Evolutionary conservation across 2,797 vertebrate genomes (phyloP).

Genomic region (Neoniphon sammara): DNA sequence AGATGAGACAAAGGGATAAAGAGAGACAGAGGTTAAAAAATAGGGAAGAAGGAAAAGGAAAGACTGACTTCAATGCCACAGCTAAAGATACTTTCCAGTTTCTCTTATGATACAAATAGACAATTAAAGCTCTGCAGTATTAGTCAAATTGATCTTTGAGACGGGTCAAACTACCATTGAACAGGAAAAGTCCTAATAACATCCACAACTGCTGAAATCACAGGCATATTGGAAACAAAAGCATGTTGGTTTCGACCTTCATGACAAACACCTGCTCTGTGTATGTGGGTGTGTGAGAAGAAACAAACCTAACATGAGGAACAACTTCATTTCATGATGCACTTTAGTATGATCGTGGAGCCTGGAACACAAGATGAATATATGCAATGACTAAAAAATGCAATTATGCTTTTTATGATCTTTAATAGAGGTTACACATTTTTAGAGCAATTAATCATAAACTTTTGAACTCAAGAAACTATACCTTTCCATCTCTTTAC

Average conservation of each 20-base stretch:
- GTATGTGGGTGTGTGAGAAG: not conserved
- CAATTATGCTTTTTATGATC: constrained; percentile 30
- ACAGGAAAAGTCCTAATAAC: not conserved
- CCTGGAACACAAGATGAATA: not conserved
- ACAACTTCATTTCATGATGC: constrained; percentile 7
- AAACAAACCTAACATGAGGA: not conserved
- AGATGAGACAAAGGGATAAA: not conserved
- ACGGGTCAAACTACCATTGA: not conserved
- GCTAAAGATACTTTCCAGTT: not conserved
- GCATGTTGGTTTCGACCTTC: not conserved
- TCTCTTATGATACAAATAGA: not conserved
- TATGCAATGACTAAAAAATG: constrained; percentile 22
- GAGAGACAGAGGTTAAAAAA: too few species aligned
- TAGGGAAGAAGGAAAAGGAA: too few species aligned
- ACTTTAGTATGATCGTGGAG: not conserved
- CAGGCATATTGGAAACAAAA: constrained; percentile 11
- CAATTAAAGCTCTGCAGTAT: not conserved
- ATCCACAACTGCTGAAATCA: not conserved
- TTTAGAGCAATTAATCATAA: constrained; percentile 87
- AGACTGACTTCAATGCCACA: too few species aligned
- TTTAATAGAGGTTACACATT: constrained; percentile 66
- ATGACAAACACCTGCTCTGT: not conserved
- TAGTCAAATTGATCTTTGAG: not conserved
- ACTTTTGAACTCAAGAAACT: constrained; percentile 88
- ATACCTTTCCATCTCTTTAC: constrained; percentile 87